Percentiles rank a stretch among this genome's conserved stretches.
Conservation (phyloP, 2,797 vertebrate species). For the Octomys mimax region DNA sequence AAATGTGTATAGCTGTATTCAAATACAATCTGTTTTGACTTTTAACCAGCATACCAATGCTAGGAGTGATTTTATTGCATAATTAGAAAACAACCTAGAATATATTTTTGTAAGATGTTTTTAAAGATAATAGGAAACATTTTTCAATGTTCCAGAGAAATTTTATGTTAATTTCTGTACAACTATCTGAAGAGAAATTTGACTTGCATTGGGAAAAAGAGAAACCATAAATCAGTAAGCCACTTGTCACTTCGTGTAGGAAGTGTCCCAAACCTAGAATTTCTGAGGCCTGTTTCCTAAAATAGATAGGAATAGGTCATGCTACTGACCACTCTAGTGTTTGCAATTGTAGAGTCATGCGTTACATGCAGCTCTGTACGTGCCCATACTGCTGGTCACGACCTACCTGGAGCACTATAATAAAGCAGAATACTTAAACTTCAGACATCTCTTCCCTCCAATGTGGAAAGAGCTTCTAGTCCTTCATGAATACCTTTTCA, state of each 20-base stretch:
- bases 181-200: conserved; percentile 60
- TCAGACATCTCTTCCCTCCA: background rate
- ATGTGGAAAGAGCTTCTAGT: background rate
- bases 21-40: conserved; percentile 85
- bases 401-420: background rate
- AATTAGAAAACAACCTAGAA: conserved; percentile 74
- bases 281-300: background rate
- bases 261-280: background rate
- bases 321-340: too few relatives aligned
- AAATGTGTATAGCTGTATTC: conserved; percentile 79
- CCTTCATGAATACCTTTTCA: conserved; percentile 25
- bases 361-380: background rate
- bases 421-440: background rate
- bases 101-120: conserved; percentile 64
- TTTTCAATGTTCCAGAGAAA: conserved; percentile 59
- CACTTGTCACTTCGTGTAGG: background rate
- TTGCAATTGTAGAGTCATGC: background rate
- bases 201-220: background rate
- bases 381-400: background rate
- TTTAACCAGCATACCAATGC: conserved; percentile 80
- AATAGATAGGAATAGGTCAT: background rate
- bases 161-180: conserved; percentile 25
- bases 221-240: background rate
- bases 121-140: conserved; percentile 66
- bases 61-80: conserved; percentile 75